phyloP scores from a whole-genome alignment of 2,113 vertebrate species.

The Aythya baeri region DNA sequence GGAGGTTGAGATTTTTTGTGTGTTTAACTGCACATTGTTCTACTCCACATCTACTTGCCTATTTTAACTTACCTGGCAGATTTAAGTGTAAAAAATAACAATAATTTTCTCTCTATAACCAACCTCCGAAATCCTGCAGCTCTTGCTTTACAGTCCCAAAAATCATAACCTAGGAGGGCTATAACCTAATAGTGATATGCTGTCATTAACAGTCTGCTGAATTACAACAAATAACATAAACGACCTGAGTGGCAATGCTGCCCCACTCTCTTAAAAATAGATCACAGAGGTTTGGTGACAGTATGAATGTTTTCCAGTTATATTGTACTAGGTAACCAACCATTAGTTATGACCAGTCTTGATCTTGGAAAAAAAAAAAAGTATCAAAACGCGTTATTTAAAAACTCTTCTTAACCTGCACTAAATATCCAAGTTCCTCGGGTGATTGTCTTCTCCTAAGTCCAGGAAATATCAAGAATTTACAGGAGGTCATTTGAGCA shows the following conservation, averaged over 20 bases:
- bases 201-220: neutral
- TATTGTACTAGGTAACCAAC: neutral
- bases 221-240: conserved; percentile 9
- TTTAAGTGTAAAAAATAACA: conserved; percentile 18
- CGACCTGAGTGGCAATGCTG: neutral
- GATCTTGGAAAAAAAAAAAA: neutral
- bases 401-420: neutral
- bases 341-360: neutral
- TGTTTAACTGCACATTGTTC: neutral
- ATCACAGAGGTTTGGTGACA: neutral
- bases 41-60: neutral
- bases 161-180: neutral
- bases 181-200: neutral
- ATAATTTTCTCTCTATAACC: neutral
- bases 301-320: neutral
- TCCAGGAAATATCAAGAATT: conserved; percentile 48
- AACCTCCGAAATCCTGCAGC: neutral
- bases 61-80: neutral
- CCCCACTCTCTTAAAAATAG: neutral
- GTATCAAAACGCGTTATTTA: neutral
- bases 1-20: neutral
- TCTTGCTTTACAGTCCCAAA: neutral
- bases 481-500: conserved; percentile 22
- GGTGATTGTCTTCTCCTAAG: conserved; percentile 4
- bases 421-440: neutral